Conservation (phyloP, 1,140 invertebrate species). For the Triops cancriformis region DNA sequence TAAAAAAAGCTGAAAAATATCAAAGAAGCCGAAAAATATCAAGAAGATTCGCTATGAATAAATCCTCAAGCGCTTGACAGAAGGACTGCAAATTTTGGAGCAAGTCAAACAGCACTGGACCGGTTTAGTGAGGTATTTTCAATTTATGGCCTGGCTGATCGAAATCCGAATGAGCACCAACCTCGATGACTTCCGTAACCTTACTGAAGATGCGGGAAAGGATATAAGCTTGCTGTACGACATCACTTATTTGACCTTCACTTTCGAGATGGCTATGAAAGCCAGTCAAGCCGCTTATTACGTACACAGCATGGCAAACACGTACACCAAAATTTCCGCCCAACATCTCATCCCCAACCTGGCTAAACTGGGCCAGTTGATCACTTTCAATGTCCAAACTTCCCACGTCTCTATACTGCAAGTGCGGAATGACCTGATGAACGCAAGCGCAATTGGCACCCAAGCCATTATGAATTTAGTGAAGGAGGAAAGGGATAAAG, state of each 20-base stretch:
- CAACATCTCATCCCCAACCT: conserved; percentile 14
- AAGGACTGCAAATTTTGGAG: conserved; percentile 1
- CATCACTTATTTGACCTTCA: not conserved
- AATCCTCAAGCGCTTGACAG: conserved; percentile 5
- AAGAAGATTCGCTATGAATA: conserved; percentile 18
- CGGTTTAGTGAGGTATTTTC: conserved; percentile 20
- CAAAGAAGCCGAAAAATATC: not conserved
- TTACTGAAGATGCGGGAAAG: too few species aligned
- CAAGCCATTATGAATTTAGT: conserved; percentile 19
- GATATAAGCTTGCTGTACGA: not conserved
- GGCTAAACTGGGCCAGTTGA: conserved; percentile 11
- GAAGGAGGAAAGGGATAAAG: conserved; percentile 1
- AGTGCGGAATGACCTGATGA: not conserved
- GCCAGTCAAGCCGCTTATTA: conserved; percentile 20
- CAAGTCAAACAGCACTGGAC: conserved; percentile 20
- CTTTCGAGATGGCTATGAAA: conserved; percentile 13
- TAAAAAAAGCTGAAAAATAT: not conserved
- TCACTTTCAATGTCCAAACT: conserved; percentile 9
- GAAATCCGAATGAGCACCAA: not conserved
- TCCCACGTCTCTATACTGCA: not conserved
- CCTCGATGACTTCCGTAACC: not conserved
- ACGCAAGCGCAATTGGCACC: not conserved
- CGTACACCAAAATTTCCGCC: conserved; percentile 14
- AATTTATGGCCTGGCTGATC: conserved; percentile 2
- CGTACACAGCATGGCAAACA: conserved; percentile 20